Evolutionary conservation across 2,888 invertebrate genomes (phyloP).

Genomic region (Zaprionus obscuricornis): DNA sequence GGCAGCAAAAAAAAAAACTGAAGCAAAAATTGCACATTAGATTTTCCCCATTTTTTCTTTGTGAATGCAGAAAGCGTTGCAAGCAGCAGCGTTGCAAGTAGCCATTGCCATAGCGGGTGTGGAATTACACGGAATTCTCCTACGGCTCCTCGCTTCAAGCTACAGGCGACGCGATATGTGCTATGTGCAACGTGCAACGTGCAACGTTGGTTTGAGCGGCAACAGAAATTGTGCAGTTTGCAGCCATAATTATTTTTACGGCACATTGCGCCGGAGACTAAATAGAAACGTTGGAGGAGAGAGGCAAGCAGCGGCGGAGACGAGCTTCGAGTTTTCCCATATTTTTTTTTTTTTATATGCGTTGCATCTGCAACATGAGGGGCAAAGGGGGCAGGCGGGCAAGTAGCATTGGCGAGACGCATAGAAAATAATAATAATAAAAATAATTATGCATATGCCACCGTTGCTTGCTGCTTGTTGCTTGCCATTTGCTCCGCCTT

Average conservation of each 20-base stretch:
- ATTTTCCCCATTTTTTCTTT: slow-evolving; percentile 37
- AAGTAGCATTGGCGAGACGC: slow-evolving; percentile 27
- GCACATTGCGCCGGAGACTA: slow-evolving; percentile 67
- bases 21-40: slow-evolving; percentile 62
- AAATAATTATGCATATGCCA: slow-evolving; percentile 77
- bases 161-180: too few species aligned
- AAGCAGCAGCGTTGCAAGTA: slow-evolving; percentile 29
- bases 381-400: background rate
- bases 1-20: slow-evolving; percentile 54
- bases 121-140: too few species aligned
- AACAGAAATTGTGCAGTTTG: slow-evolving; percentile 74
- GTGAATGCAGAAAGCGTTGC: slow-evolving; percentile 51
- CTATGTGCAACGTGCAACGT: too few species aligned
- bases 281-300: slow-evolving; percentile 1
- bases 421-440: slow-evolving; percentile 76
- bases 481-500: slow-evolving; percentile 2
- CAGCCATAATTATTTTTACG: slow-evolving; percentile 79
- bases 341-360: too few species aligned
- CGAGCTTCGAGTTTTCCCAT: too few species aligned
- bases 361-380: too few species aligned
- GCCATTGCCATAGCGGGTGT: slow-evolving; percentile 32
- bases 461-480: slow-evolving; percentile 29
- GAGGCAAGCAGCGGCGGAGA: background rate
- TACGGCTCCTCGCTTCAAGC: too few species aligned
- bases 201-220: slow-evolving; percentile 4